Percentiles rank a stretch among this genome's conserved stretches.
These are phyloP conservation scores for Sarcoramphus papa DNA, from an alignment of 2,797 vertebrate genomes.

Conservation along the genomic window DNA sequence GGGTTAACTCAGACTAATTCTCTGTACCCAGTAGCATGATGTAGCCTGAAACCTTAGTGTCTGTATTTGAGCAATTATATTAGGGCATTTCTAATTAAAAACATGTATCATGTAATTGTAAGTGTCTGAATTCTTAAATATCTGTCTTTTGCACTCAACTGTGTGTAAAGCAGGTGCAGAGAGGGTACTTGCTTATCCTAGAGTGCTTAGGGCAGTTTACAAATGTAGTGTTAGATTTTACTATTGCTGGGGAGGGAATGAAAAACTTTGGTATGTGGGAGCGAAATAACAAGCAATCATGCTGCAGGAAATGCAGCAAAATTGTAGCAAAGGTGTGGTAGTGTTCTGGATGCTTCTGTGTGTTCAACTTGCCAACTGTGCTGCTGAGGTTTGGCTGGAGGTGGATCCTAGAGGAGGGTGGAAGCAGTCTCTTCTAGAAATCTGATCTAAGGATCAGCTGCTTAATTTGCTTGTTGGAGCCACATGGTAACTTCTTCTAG, in stretches of 20 bases:
- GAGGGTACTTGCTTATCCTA: neutral
- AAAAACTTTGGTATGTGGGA: neutral
- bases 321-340: neutral
- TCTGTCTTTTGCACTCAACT: neutral
- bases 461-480: neutral
- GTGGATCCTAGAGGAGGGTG: neutral
- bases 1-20: neutral
- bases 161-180: neutral
- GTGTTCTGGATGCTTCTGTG: neutral
- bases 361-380: rapidly evolving
- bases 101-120: neutral
- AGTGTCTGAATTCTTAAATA: neutral
- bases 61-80: neutral
- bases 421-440: neutral
- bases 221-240: neutral
- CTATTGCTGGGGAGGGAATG: neutral
- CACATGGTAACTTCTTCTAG: neutral
- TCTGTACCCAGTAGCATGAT: neutral
- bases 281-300: neutral
- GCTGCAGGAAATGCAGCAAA: neutral
- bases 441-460: neutral
- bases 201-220: neutral
- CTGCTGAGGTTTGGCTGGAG: neutral
- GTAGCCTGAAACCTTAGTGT: neutral
- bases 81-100: conserved; percentile 1